Base-by-base conservation (phyloP, 2,113 vertebrate genomes). In the Aptenodytes patagonicus region DNA sequence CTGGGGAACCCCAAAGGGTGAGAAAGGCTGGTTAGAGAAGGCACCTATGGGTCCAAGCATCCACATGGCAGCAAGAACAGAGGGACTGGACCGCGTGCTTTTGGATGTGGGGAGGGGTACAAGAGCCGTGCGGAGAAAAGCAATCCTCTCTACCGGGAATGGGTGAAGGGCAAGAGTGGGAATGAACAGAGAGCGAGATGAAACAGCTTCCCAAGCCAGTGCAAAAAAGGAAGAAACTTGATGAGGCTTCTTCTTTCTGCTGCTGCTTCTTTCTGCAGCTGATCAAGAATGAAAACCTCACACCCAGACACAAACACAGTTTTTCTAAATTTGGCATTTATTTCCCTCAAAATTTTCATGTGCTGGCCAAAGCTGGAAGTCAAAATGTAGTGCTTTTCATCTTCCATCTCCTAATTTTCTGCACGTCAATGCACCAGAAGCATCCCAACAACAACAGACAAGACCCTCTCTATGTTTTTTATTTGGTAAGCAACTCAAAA, bases 71-170 rank as follows among this genome's bases (percentile, higher is more conserved):
- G n/a, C 15, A 81, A 68, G 26, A 84, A 36, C 21, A 49, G 19
- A 49, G 22, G 13, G 25, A 32, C 5, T 0, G 1, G 21, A 40
- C 17, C 0, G 3, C 15, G 31, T 78, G 22, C 16, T 40, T 81
- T 65, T 1, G 10, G 20, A 51, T 0, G 0, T 17, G 12, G 54
- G 28, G 34, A 49, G 19, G 17, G 54, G 31, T n/a, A n/a, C 44
- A 54, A 40, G 7, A 51, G 32, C 18, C 1, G 1, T 44, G 17
- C 0, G 2, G 47, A 84, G 47, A 44, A 81, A 77, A 58, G 7
- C 11, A 81, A 12, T 47, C 32, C 18, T 72, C 8, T 51, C 38
- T 77, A 10, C 34, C 0, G 2, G 26, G 54, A 91, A 62, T 11
- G 10, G 14, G 11, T 54, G 64, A 84, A 75, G 19, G 5, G 4